A percentile compares a stretch with the other conserved stretches of the same genome.
Conservation (phyloP, 2,113 vertebrate species). For the human region DNA sequence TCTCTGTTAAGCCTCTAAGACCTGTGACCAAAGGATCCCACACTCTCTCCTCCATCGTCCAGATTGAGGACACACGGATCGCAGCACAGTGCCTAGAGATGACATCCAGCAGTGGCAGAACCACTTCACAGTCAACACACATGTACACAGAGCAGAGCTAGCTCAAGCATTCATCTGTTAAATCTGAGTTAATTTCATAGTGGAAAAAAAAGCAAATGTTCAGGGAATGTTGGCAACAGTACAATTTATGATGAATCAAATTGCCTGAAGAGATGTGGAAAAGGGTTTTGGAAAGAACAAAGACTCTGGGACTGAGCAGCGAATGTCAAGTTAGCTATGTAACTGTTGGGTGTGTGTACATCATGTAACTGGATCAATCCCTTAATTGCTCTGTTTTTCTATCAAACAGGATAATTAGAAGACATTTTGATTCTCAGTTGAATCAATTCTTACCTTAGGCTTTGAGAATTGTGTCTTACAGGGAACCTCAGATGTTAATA, state of each 20-base stretch:
- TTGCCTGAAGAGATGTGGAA: constrained; percentile 54
- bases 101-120: not conserved
- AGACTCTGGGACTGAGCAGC: not conserved
- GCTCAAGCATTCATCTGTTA: not conserved
- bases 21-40: not conserved
- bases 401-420: constrained; percentile 63
- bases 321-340: not conserved
- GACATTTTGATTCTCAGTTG: constrained; percentile 50
- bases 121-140: not conserved
- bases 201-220: constrained; percentile 45
- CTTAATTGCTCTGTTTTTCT: constrained; percentile 57
- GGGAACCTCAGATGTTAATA: not conserved
- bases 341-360: not conserved
- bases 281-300: constrained; percentile 51
- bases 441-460: constrained; percentile 34
- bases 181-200: constrained; percentile 36
- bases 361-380: not conserved
- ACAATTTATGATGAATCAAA: constrained; percentile 58
- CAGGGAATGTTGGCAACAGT: constrained; percentile 52
- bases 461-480: constrained; percentile 1
- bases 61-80: not conserved
- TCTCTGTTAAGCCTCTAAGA: not conserved
- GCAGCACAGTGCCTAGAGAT: no score
- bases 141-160: not conserved
- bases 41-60: not conserved